These are phyloP conservation scores for Brenthis hecate DNA, from an alignment of 2,888 invertebrate genomes.

Conservation along the genomic window DNA sequence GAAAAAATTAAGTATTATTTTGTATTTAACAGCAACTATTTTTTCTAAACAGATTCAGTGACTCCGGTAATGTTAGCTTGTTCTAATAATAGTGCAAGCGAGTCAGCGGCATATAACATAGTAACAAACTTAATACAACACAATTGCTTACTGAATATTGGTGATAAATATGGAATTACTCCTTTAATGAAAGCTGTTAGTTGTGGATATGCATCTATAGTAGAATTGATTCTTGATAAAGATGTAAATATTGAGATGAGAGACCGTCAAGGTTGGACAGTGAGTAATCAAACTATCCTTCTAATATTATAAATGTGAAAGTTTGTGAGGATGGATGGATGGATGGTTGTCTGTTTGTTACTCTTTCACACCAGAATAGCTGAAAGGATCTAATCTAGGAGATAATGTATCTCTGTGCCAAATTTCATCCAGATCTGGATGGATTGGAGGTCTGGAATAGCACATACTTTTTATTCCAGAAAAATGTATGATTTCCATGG, in stretches of 20 bases:
- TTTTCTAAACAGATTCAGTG: conserved; percentile 75
- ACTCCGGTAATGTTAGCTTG: conserved; percentile 85
- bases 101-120: conserved; percentile 69
- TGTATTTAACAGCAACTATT: neutral
- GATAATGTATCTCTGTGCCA: too few relatives aligned
- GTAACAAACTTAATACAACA: conserved; percentile 76
- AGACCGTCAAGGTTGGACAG: conserved; percentile 85
- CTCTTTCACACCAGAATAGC: too few relatives aligned
- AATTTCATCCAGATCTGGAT: too few relatives aligned
- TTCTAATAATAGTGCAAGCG: conserved; percentile 78
- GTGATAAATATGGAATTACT: conserved; percentile 83
- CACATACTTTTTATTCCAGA: too few relatives aligned
- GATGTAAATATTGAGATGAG: conserved; percentile 79
- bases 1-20: neutral
- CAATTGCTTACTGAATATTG: conserved; percentile 78
- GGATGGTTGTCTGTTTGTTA: too few relatives aligned
- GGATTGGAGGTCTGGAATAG: too few relatives aligned
- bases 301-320: too few relatives aligned
- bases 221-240: conserved; percentile 78
- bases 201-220: conserved; percentile 76
- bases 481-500: too few relatives aligned
- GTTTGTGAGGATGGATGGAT: too few relatives aligned
- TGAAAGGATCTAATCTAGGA: too few relatives aligned
- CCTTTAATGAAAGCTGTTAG: conserved; percentile 84
- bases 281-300: conserved; percentile 54